Evolutionary conservation across 2,888 invertebrate genomes (phyloP).

Genomic region (Oscheius myriophilus): DNA sequence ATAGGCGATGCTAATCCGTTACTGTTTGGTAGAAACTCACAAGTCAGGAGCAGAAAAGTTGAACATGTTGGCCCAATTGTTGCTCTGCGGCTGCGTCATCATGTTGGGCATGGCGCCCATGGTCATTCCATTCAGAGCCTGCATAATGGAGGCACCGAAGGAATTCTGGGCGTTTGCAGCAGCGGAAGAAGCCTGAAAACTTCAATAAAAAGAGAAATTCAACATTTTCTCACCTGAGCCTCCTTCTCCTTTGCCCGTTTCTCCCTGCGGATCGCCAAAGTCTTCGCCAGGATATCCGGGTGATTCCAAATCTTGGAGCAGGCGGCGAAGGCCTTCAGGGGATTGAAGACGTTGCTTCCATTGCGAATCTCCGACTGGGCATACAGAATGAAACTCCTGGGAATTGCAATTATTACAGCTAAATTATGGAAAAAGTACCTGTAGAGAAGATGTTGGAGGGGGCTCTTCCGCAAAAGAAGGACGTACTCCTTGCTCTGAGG

Average conservation of each 20-base stretch:
- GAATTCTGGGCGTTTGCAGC: neutral
- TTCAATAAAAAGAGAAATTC: neutral
- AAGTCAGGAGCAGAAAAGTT: too few relatives aligned
- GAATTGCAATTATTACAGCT: too few relatives aligned
- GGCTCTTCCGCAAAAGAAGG: constrained; percentile 86
- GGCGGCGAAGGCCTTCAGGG: constrained; percentile 95
- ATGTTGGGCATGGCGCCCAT: neutral
- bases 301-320: constrained; percentile 85
- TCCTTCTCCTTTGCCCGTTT: constrained; percentile 19
- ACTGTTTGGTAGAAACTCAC: too few relatives aligned
- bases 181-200: neutral
- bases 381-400: constrained; percentile 81
- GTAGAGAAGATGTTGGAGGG: constrained; percentile 88
- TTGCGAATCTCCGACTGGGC: constrained; percentile 74
- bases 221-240: too few relatives aligned
- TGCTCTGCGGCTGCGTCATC: neutral
- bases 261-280: constrained; percentile 31
- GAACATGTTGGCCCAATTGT: neutral
- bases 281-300: constrained; percentile 72
- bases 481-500: constrained; percentile 96
- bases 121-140: neutral
- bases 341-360: constrained; percentile 78
- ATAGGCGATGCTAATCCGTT: too few relatives aligned
- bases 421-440: too few relatives aligned
- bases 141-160: constrained; percentile 1